phyloP scores from a whole-genome alignment of 2,113 vertebrate species.

The Notechis scutatus region DNA sequence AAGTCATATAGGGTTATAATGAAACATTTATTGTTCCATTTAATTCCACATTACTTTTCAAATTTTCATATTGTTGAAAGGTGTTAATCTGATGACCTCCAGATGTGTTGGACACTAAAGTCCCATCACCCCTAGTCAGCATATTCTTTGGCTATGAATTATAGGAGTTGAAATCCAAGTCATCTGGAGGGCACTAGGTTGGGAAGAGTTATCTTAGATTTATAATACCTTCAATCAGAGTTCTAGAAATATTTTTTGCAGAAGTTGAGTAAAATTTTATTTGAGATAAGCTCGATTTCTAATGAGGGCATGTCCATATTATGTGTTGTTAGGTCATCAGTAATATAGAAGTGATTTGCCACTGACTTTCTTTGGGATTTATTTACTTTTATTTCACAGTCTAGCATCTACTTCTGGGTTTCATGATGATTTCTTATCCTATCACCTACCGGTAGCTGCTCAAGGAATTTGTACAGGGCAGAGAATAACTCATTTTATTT shows the following conservation, averaged over 20 bases:
- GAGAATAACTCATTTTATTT: neutral
- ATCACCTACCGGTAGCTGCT: neutral
- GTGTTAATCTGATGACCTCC: neutral
- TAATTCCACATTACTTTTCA: neutral
- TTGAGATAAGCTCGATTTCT: neutral
- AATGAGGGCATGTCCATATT: neutral
- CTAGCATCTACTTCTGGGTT: neutral
- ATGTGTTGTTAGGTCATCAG: neutral
- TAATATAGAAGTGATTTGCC: neutral
- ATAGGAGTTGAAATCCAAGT: neutral
- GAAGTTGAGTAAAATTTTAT: neutral
- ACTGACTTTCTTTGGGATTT: neutral
- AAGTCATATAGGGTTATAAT: neutral
- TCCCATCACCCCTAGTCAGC: neutral
- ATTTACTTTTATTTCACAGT: neutral
- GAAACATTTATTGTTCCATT: neutral
- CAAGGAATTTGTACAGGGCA: neutral
- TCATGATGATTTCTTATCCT: neutral
- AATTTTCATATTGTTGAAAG: slow-evolving; percentile 13
- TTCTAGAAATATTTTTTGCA: neutral
- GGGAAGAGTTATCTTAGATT: neutral
- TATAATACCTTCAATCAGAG: neutral
- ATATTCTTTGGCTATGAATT: neutral
- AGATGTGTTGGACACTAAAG: neutral
- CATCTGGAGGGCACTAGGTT: neutral